Evolutionary conservation across 2,888 invertebrate species (phyloP).

Genomic region (Macaria notata): DNA sequence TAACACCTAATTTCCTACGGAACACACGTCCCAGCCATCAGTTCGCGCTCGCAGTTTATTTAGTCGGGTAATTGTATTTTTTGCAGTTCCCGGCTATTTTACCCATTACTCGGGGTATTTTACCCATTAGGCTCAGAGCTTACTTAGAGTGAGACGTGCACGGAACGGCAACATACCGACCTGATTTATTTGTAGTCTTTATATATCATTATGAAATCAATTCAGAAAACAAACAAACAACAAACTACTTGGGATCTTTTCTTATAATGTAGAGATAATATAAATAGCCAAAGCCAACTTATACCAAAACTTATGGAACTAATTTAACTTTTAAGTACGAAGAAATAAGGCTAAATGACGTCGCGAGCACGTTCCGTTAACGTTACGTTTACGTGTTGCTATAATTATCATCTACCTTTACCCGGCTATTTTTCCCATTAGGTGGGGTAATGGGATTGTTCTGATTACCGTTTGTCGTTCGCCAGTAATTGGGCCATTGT

Average conservation of each 20-base stretch:
- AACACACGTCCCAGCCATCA: slow-evolving; percentile 16
- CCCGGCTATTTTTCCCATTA: slow-evolving; percentile 33
- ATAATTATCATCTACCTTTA: slow-evolving; percentile 32
- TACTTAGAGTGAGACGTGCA: slow-evolving; percentile 15
- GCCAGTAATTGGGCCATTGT: slow-evolving; percentile 38
- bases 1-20: slow-evolving; percentile 17
- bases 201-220: no score
- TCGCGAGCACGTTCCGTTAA: no score
- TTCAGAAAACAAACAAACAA: no score
- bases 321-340: no score
- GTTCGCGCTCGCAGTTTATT: slow-evolving; percentile 26
- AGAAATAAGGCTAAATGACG: no score
- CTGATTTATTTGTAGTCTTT: no score
- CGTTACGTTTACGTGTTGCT: no score
- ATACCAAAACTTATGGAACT: no score
- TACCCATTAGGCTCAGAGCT: slow-evolving; percentile 11
- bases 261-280: no score
- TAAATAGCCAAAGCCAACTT: no score
- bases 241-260: no score
- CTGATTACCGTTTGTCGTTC: slow-evolving; percentile 40
- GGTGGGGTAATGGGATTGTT: slow-evolving; percentile 41
- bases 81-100: slow-evolving; percentile 36
- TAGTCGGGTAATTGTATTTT: slow-evolving; percentile 37
- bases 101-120: slow-evolving; percentile 35
- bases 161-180: no score